Conservation (phyloP, 2,113 vertebrate species). For the Python bivittatus region DNA sequence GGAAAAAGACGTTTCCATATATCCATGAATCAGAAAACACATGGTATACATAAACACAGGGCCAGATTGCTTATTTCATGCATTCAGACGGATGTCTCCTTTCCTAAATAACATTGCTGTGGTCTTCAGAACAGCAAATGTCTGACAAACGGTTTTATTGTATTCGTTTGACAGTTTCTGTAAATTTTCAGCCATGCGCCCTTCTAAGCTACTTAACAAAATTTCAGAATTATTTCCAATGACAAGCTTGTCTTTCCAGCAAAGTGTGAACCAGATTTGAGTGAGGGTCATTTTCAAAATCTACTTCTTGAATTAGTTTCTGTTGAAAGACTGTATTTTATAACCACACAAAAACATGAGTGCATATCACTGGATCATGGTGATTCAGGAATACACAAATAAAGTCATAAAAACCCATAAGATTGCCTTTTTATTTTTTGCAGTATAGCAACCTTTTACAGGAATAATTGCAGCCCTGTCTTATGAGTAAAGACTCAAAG, state of each 20-base stretch:
- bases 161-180: no score
- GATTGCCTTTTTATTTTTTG: slow-evolving; percentile 30
- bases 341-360: background rate
- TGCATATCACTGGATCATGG: slow-evolving; percentile 15
- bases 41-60: background rate
- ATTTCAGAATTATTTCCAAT: background rate
- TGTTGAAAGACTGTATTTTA: slow-evolving; percentile 11
- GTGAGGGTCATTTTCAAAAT: background rate
- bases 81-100: background rate
- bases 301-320: slow-evolving; percentile 6
- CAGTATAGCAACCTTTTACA: slow-evolving; percentile 23
- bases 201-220: background rate
- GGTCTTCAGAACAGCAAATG: background rate
- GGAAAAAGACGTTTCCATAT: background rate
- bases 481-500: slow-evolving; percentile 62
- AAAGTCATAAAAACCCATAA: slow-evolving; percentile 48
- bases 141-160: background rate
- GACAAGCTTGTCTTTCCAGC: slow-evolving; percentile 3
- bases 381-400: slow-evolving; percentile 34
- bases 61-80: background rate
- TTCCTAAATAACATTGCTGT: background rate
- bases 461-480: slow-evolving; percentile 41
- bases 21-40: background rate
- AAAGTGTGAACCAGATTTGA: background rate
- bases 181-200: background rate